A percentile compares a stretch with the other conserved stretches of the same genome.
Conservation (phyloP, 2,113 vertebrate genomes). For the Zosterops borbonicus region DNA sequence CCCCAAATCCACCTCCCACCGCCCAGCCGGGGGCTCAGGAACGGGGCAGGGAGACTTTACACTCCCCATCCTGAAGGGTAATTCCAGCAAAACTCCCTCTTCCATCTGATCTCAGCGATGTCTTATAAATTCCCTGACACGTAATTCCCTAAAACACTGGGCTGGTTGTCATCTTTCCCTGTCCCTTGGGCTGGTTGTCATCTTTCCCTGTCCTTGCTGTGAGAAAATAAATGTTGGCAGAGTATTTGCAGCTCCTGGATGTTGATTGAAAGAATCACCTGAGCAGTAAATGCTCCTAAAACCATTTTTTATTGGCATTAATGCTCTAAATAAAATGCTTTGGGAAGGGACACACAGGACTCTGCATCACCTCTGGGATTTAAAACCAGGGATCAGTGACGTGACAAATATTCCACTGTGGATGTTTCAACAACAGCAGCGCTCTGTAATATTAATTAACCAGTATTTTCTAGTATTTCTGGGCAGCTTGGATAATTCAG, state of each 20-base stretch:
- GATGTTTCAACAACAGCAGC: neutral
- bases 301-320: neutral
- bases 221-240: neutral
- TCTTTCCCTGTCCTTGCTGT: neutral
- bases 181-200: accelerated
- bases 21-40: neutral
- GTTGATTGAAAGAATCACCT: constrained; percentile 9
- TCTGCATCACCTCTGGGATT: neutral
- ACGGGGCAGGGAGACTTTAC: accelerated
- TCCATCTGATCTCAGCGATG: neutral
- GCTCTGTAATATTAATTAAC: neutral
- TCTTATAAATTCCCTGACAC: neutral
- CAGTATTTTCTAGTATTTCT: too few relatives aligned
- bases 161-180: accelerated
- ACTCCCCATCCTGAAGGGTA: accelerated
- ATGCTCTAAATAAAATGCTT: neutral
- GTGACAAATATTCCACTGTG: neutral
- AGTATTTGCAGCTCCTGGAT: constrained; percentile 40
- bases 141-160: accelerated
- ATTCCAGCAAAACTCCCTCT: neutral
- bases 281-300: constrained; percentile 16
- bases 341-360: neutral
- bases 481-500: neutral
- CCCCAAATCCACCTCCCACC: accelerated
- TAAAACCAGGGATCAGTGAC: neutral